Base-by-base conservation (phyloP, 2,797 vertebrate species). In the Knipowitschia caucasica region DNA sequence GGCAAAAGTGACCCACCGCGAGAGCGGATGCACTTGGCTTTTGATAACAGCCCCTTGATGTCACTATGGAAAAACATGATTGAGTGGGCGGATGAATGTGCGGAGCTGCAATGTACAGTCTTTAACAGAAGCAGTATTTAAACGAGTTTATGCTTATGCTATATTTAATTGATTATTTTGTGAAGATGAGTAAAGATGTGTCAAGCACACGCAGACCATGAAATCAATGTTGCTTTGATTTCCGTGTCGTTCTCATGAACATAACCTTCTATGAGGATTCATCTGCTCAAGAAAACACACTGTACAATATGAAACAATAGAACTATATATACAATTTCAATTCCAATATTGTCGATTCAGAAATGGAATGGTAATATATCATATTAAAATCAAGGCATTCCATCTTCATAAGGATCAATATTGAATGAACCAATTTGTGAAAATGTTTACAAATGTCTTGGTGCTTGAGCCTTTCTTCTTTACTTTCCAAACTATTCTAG, bases 201-300 rank as follows among this genome's bases (percentile, higher is more conserved):
- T 88, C 73, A 44, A 80, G 86, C 84, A 84, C 88, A 85, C 88
- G 79, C 78, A 83, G 88, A 84, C 64, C 69, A 68, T 67, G 38
- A 84, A 81, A 76, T 81, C 31, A 29, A 25, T 66, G 80, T 83
- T 80, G 80, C 61, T 79, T 61, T 69, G 61, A 66, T 71, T 62
- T 67, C 78, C 45, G 70, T 62, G 56, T 29, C 59, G 54, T 79
- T 60, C 57, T 67, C 65, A 71, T 84, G 56, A 70, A 69, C 51
- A 59, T 81, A 78, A 9, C 4, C 3, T 20, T n/a, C 40, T 4
- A 78, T 66, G 12, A 40, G 60, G 63, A 2, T 53, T 34, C 20
- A 20, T 43, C 46, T 33, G n/a, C n/a, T n/a, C n/a, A n/a, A n/a
- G n/a, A 21, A 11, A 50, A 53, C 38, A 46, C 27, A 36, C 15